Base-by-base conservation (phyloP, 2,888 invertebrate species). In the Crioceris asparagi region DNA sequence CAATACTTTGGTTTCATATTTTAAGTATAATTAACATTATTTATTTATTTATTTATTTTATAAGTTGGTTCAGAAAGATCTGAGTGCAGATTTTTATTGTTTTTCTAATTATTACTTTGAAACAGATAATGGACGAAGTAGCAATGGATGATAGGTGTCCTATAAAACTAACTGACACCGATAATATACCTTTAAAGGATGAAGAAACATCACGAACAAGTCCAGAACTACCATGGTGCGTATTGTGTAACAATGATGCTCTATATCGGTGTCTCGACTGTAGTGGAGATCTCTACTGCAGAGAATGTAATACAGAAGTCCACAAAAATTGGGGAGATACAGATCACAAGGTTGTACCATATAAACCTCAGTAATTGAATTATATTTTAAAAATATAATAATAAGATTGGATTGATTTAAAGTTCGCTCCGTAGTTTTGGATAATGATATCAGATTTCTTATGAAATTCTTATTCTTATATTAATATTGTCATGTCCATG, bases 241-340 rank as follows among this genome's bases (percentile, higher is more conserved):
- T 81, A 47, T 79, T 90, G 47, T 92, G 91, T 59, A 86, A 87
- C 60, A 80, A 82, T 56, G 80, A 84, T 64, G 84, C 87, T 2
- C 69, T 64, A 6, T 65, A 78, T 44, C 68, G 79, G 33, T 92
- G 91, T 57, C 62, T 73, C 29, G 85, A 81, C 41, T 92, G 91
- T 62, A 74, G 72, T 43, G 75, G 72, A 25, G 90, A 91, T 60
- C 66, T 90, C 6, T 92, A 84, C 60, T 92, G 92, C 60, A 66
- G 68, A 10, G 61, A 66, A 38, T 92, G 92, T 59, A 88, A 77
- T 54, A 63, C 64, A 27, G 82, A 83, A 51, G 79, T 77, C 45
- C 83, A 78, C 57, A 55, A 56, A 48, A 56, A 56, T 34, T 61
- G 61, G 60, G 62, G 56, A 3, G 62, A 64, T 40, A 54, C 54